Percentiles rank a stretch among this genome's conserved stretches.
Evolutionary conservation across 2,888 invertebrate genomes (phyloP).

Genomic region (Diloba caeruleocephala): DNA sequence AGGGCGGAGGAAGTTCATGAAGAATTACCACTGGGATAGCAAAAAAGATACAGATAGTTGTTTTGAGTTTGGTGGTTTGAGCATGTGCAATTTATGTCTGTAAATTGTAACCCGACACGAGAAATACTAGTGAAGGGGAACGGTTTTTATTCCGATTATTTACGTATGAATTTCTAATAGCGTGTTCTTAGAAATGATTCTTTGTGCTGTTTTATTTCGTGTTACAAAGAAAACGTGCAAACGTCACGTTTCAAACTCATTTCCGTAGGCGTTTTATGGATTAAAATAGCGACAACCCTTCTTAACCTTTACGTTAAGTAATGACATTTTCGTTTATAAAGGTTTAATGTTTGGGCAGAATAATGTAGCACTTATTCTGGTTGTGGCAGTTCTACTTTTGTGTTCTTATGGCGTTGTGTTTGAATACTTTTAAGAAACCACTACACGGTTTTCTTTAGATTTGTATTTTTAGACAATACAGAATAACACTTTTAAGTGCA

Average conservation of each 20-base stretch:
- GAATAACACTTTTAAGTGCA: too few species aligned
- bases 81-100: too few species aligned
- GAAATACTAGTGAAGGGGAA: too few species aligned
- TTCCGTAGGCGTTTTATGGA: constrained; percentile 36
- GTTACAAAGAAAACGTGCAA: constrained; percentile 30
- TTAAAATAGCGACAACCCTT: constrained; percentile 37
- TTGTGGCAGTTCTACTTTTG: background rate
- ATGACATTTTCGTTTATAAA: constrained; percentile 19
- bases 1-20: too few species aligned
- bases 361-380: constrained; percentile 4
- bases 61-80: too few species aligned
- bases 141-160: background rate
- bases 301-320: constrained; percentile 30
- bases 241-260: constrained; percentile 32
- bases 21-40: too few species aligned
- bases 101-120: too few species aligned
- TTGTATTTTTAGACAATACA: too few species aligned
- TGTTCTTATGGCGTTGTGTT: background rate
- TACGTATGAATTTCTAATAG: background rate
- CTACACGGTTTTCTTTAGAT: too few species aligned
- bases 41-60: too few species aligned
- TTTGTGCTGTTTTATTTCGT: constrained; percentile 20
- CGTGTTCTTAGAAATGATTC: constrained; percentile 9
- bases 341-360: background rate
- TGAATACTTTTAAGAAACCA: background rate